These are phyloP conservation scores for Vannuccia rotundouncinata DNA, from an alignment of 2,888 invertebrate genomes.

Conservation along the genomic window DNA sequence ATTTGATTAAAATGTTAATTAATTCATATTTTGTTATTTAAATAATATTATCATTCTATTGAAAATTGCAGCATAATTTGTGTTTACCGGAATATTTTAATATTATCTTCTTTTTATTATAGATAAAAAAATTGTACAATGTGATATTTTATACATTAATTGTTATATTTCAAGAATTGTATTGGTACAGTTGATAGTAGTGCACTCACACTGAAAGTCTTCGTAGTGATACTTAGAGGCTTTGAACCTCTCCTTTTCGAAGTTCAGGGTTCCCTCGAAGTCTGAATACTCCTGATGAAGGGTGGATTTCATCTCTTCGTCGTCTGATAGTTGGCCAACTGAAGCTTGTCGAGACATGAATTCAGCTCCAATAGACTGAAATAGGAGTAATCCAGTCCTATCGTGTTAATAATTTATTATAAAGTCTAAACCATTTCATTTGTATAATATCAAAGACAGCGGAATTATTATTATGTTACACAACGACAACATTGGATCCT, in stretches of 20 bases:
- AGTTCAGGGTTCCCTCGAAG: not conserved
- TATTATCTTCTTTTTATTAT: too few relatives aligned
- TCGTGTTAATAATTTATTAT: not conserved
- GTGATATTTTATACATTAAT: too few relatives aligned
- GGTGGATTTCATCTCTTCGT: not conserved
- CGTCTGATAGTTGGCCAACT: not conserved
- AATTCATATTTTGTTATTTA: too few relatives aligned
- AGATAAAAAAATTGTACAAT: too few relatives aligned
- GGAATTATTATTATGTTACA: not conserved
- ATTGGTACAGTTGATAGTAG: too few relatives aligned
- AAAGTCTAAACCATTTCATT: not conserved
- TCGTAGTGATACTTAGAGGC: slow-evolving; percentile 33
- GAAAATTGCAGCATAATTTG: too few relatives aligned
- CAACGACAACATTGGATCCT: too few relatives aligned
- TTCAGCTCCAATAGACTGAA: slow-evolving; percentile 15
- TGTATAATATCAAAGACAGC: not conserved
- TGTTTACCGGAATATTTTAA: too few relatives aligned
- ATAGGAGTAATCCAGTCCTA: not conserved
- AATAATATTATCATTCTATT: too few relatives aligned
- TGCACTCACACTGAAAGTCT: slow-evolving; percentile 33
- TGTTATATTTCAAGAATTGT: too few relatives aligned
- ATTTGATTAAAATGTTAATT: too few relatives aligned
- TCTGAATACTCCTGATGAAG: not conserved
- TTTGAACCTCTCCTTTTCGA: slow-evolving; percentile 28
- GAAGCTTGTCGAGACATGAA: not conserved